Evolutionary conservation across 2,888 invertebrate genomes (phyloP).

Genomic region (Beris morrisii): DNA sequence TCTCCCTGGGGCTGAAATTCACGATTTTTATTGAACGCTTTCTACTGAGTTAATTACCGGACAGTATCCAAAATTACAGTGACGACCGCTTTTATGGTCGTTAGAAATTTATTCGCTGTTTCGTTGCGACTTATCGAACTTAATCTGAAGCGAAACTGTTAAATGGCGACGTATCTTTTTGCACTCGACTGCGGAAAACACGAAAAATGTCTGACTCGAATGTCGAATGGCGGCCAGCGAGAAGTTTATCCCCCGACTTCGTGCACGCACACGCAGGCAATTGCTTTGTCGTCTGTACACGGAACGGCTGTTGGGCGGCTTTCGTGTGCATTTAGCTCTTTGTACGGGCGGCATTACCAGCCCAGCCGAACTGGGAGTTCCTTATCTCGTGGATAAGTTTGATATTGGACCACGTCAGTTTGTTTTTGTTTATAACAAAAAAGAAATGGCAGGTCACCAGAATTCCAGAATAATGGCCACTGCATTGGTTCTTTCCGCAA

Average conservation of each 20-base stretch:
- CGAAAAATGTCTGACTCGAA: slow-evolving; percentile 11
- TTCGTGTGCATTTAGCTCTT: no score
- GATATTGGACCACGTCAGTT: no score
- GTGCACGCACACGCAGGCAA: not conserved
- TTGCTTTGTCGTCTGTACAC: not conserved
- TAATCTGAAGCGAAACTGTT: not conserved
- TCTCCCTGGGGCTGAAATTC: slow-evolving; percentile 32
- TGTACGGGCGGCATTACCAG: slow-evolving; percentile 6
- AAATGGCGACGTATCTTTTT: slow-evolving; percentile 15
- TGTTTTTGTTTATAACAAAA: no score
- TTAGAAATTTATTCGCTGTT: slow-evolving; percentile 20
- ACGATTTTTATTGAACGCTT: slow-evolving; percentile 14
- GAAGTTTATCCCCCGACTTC: not conserved
- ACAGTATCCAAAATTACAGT: slow-evolving; percentile 25
- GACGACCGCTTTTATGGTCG: not conserved
- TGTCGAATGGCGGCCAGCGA: slow-evolving; percentile 12
- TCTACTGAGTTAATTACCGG: slow-evolving; percentile 10
- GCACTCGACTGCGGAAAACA: slow-evolving; percentile 21
- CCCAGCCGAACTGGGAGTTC: no score
- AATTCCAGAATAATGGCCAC: no score
- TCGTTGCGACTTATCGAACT: slow-evolving; percentile 5
- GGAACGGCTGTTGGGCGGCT: not conserved
- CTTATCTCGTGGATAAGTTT: no score
- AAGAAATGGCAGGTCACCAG: no score
- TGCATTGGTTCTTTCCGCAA: no score